These are phyloP conservation scores for Varanus salvator DNA, from an alignment of 2,113 vertebrate genomes.

Conservation along the genomic window DNA sequence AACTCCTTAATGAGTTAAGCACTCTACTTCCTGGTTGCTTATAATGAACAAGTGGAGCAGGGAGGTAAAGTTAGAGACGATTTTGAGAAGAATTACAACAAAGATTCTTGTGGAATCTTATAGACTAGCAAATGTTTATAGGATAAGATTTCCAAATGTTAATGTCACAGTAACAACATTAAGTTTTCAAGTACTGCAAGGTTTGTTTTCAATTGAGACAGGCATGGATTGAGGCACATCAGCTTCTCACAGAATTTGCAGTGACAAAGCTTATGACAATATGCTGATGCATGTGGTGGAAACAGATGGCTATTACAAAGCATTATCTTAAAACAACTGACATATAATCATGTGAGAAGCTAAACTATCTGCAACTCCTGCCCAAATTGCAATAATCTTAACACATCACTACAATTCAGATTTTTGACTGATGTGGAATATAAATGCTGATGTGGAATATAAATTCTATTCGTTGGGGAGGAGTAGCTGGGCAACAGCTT, in stretches of 20 bases:
- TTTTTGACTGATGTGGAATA: background rate
- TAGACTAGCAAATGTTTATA: too few species aligned
- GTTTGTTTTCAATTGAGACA: background rate
- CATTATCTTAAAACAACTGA: background rate
- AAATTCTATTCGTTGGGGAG: background rate
- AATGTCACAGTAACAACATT: too few species aligned
- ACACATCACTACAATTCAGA: background rate
- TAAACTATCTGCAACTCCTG: too few species aligned
- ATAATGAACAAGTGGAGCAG: too few species aligned
- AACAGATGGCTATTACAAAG: background rate
- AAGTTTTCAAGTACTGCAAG: too few species aligned
- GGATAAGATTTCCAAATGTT: too few species aligned
- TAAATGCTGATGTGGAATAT: background rate
- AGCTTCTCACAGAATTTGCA: background rate
- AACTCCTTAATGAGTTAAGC: background rate
- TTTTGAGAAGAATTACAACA: too few species aligned
- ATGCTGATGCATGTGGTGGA: background rate
- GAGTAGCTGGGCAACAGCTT: background rate
- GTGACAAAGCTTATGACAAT: background rate
- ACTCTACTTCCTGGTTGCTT: background rate
- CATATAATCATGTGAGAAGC: background rate
- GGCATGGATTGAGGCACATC: background rate
- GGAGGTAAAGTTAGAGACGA: background rate
- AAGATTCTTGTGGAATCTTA: too few species aligned
- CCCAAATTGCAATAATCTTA: background rate